These are phyloP conservation scores for Pyrgus malvae DNA, from an alignment of 2,888 invertebrate species.

Conservation along the genomic window DNA sequence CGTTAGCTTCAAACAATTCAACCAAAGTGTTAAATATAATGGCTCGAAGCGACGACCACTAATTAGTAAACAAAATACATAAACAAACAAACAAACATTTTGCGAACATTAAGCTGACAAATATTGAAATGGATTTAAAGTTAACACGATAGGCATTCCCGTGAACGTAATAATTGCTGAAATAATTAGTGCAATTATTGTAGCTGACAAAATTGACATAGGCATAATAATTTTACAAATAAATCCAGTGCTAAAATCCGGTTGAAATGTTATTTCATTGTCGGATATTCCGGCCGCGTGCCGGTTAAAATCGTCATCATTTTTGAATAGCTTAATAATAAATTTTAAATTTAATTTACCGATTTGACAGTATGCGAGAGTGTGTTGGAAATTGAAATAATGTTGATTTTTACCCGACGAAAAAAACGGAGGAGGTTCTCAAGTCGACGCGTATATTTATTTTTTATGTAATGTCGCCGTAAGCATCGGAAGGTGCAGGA, in stretches of 20 bases:
- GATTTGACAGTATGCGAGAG: no score
- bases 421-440: no score
- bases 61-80: conserved; percentile 8
- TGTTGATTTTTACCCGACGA: no score
- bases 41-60: background rate
- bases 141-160: background rate
- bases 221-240: background rate
- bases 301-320: background rate
- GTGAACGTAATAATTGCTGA: background rate
- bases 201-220: background rate
- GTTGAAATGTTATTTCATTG: background rate
- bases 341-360: background rate
- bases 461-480: no score
- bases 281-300: background rate
- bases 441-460: no score
- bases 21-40: background rate
- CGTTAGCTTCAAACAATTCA: background rate
- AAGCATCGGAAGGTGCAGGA: no score
- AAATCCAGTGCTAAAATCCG: background rate
- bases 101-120: conserved; percentile 9
- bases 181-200: background rate
- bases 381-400: no score
- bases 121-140: conserved; percentile 8
- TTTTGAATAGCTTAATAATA: background rate
- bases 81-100: conserved; percentile 21